Percentiles rank a stretch among this genome's conserved stretches.
These are phyloP conservation scores for Semnornis frantzii DNA, from an alignment of 2,113 vertebrate genomes.

Conservation along the genomic window DNA sequence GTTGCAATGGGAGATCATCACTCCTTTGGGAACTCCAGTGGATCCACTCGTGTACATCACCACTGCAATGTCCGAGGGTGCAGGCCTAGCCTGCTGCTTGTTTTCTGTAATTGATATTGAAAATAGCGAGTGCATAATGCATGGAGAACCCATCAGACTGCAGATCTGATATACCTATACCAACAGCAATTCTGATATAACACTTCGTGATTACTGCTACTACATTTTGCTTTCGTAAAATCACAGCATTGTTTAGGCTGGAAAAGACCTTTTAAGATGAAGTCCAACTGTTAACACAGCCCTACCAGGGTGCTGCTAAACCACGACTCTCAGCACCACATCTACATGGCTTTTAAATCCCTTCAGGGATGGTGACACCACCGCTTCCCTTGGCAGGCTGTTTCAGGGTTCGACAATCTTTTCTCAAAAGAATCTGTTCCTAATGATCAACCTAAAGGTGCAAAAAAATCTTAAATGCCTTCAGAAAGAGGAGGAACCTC, in stretches of 20 bases:
- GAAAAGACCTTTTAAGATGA: neutral
- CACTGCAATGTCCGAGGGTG: slow-evolving; percentile 87
- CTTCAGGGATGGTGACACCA: neutral
- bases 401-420: neutral
- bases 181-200: neutral
- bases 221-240: neutral
- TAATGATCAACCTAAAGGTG: neutral
- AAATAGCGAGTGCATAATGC: neutral
- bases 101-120: slow-evolving; percentile 61
- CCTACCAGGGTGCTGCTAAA: neutral
- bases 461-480: neutral
- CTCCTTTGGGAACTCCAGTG: slow-evolving; percentile 93
- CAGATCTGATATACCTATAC: neutral
- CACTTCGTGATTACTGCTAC: neutral
- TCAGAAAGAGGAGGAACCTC: neutral
- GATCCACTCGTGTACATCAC: slow-evolving; percentile 99
- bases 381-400: neutral
- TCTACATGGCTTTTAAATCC: neutral
- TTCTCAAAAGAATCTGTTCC: neutral
- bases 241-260: neutral
- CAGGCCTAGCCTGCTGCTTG: slow-evolving; percentile 68
- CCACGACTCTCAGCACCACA: neutral
- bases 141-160: neutral
- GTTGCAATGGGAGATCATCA: slow-evolving; percentile 96
- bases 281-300: neutral